phyloP scores from a whole-genome alignment of 2,888 invertebrate species.

The Cartodere bifasciata region DNA sequence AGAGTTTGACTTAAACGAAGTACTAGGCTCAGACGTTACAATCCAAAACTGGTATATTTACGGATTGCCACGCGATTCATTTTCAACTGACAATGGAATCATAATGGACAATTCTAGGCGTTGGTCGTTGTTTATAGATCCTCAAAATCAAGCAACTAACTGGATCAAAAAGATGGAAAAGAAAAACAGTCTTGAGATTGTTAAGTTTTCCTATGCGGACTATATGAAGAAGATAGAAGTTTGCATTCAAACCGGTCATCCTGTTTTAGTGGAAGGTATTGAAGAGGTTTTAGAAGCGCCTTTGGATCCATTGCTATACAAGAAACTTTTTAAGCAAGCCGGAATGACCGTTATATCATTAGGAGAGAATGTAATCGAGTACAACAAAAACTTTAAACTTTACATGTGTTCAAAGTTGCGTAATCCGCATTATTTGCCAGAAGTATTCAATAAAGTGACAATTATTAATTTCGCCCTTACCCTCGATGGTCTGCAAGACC shows the following conservation, averaged over 20 bases:
- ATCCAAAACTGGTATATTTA: slow-evolving; percentile 78
- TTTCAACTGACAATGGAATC: slow-evolving; percentile 75
- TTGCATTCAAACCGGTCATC: slow-evolving; percentile 64
- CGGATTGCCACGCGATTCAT: slow-evolving; percentile 67
- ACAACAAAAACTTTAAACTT: slow-evolving; percentile 59
- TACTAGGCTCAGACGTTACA: slow-evolving; percentile 75
- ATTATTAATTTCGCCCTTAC: slow-evolving; percentile 76
- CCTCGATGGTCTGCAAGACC: slow-evolving; percentile 70
- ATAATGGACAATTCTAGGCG: slow-evolving; percentile 67
- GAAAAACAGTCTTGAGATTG: slow-evolving; percentile 50
- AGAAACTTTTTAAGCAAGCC: slow-evolving; percentile 61
- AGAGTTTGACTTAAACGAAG: slow-evolving; percentile 55
- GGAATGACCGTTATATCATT: slow-evolving; percentile 62
- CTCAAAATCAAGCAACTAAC: slow-evolving; percentile 73
- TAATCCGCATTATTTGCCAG: slow-evolving; percentile 77
- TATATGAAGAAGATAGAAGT: slow-evolving; percentile 65
- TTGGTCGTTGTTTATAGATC: slow-evolving; percentile 73
- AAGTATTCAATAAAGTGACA: slow-evolving; percentile 72
- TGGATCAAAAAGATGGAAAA: slow-evolving; percentile 81
- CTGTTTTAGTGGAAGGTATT: slow-evolving; percentile 64
- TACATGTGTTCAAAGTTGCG: slow-evolving; percentile 73
- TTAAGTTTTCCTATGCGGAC: slow-evolving; percentile 62
- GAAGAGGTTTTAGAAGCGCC: slow-evolving; percentile 67
- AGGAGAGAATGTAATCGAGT: slow-evolving; percentile 67
- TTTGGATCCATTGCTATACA: slow-evolving; percentile 62